phyloP scores from a whole-genome alignment of 2,888 invertebrate species.

The Sinopyrophorus schimmeli region DNA sequence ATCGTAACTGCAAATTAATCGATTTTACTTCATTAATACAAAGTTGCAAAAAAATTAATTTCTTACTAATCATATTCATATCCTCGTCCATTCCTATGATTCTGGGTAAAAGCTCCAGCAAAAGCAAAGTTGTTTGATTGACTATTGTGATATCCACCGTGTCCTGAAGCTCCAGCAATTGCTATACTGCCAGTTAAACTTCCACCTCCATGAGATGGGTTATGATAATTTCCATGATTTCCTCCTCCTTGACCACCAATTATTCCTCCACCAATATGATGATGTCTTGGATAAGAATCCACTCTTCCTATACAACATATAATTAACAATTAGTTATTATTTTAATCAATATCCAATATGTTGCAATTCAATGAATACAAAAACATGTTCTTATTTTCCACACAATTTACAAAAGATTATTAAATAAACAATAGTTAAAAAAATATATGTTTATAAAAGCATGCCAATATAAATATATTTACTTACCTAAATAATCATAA shows the following conservation, averaged over 20 bases:
- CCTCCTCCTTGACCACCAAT: constrained; percentile 1
- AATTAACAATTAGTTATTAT: no score
- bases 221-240: neutral
- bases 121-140: constrained; percentile 11
- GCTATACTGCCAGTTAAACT: constrained; percentile 1
- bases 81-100: neutral
- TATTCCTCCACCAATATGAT: no score
- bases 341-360: no score
- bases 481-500: no score
- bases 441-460: no score
- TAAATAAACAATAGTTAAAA: no score
- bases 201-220: constrained; percentile 7
- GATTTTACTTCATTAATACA: neutral
- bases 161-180: constrained; percentile 4
- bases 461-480: no score
- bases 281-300: no score
- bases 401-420: no score
- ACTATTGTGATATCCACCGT: constrained; percentile 1
- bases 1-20: constrained; percentile 2
- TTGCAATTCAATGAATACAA: no score
- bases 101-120: constrained; percentile 6
- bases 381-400: no score
- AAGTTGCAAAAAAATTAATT: neutral
- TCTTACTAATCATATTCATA: neutral
- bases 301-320: no score